Evolutionary conservation across 2,797 vertebrate species (phyloP), one percentile per base, ranked within the genome.

Genomic region (Hoplostethus mediterraneus): DNA sequence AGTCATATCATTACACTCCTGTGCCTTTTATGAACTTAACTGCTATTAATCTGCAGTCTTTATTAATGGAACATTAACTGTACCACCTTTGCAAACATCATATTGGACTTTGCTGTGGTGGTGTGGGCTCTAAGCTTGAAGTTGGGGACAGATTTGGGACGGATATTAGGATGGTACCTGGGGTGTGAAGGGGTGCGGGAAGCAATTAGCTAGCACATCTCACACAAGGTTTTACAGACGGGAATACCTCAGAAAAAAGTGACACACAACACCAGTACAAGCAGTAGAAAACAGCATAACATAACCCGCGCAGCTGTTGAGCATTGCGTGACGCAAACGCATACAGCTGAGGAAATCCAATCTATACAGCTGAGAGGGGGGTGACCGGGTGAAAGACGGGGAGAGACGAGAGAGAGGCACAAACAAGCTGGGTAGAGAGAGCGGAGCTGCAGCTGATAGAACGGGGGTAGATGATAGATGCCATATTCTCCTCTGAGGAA

Each of bases 301-400:
- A 49, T 67, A 63, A 70, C 51, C 59, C 76, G 76, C 73, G 45
- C 81, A 85, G 85, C 80, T 84, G 82, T 55, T 28, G 3, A 2
- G 28, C 57, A 17, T 38, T 17, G 70, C 71, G 47, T 0, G 7
- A 52, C 42, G 28, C 57, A 12, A 40, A 68, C 6, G 3, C 58
- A 40, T 67, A 71, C 82, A 84, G 79, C 81, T 87, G 80, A 51
- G 77, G 74, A 63, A 77, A 71, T 75, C 6, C 28, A 28, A 28
- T 28, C 28, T 28, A 28, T 28, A 28, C 28, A 28, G 28, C 28
- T 28, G 28, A 8, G 51, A 63, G 0, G 42, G 42, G 49, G 70
- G 56, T 2, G 42, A 63, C 38, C 51, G 65, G 72, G 61, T 51
- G 47, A 80, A 44, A 45, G 45, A 72, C 48, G 45, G 31, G 31